phyloP scores from a whole-genome alignment of 2,888 invertebrate genomes.

The Ichneumoninae sp. region DNA sequence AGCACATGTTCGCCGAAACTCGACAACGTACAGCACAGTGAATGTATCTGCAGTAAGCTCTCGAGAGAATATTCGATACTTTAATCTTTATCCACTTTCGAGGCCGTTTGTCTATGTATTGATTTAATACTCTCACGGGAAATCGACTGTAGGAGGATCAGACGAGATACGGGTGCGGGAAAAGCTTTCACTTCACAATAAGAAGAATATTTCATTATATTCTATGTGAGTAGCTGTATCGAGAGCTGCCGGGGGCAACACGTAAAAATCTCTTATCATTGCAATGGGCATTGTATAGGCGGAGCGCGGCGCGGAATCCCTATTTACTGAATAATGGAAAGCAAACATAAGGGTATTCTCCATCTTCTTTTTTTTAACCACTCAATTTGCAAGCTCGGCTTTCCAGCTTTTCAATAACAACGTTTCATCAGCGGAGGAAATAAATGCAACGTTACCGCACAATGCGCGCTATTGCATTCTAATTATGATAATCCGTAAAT shows the following conservation, averaged over 20 bases:
- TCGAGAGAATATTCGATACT: constrained; percentile 11
- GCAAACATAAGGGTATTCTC: constrained; percentile 17
- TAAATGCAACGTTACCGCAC: constrained; percentile 4
- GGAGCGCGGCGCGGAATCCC: constrained; percentile 1
- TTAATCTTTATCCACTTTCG: constrained; percentile 26
- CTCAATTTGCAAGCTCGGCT: not conserved
- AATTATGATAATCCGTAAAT: constrained; percentile 36
- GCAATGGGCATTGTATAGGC: constrained; percentile 26
- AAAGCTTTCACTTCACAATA: constrained; percentile 25
- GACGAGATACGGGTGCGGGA: constrained; percentile 16
- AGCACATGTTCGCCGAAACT: not conserved
- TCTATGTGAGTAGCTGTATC: not conserved
- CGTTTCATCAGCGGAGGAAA: not conserved
- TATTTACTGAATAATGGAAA: constrained; percentile 41
- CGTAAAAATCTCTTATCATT: constrained; percentile 39
- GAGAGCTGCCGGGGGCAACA: not conserved
- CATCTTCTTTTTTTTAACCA: not conserved
- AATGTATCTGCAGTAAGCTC: not conserved
- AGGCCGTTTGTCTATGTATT: constrained; percentile 23
- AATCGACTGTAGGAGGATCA: constrained; percentile 16
- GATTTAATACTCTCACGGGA: constrained; percentile 42
- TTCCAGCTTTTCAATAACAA: not conserved
- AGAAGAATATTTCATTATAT: constrained; percentile 37
- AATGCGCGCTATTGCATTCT: not conserved
- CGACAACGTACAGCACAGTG: not conserved